These are phyloP conservation scores for Serranus cabrilla DNA, from an alignment of 2,797 vertebrate species.

Conservation along the genomic window DNA sequence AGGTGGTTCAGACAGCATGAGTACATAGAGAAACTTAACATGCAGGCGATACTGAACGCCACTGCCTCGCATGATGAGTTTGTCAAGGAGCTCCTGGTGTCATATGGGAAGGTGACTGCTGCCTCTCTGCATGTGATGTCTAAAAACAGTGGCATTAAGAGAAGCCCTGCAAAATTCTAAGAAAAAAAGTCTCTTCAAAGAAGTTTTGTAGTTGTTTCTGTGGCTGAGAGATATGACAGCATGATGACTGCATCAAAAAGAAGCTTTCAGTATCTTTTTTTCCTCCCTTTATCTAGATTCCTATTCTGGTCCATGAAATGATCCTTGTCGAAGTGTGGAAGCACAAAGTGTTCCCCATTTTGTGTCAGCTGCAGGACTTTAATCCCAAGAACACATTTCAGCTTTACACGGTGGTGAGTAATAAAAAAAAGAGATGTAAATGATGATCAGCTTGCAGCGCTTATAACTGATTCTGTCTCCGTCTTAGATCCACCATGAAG, in stretches of 20 bases:
- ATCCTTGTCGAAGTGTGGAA: conserved; percentile 96
- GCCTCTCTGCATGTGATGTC: neutral
- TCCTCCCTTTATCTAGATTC: conserved; percentile 81
- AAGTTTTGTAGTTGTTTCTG: neutral
- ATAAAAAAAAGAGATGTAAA: neutral
- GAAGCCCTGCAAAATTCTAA: neutral
- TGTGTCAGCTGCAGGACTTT: conserved; percentile 94
- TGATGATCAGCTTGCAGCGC: neutral
- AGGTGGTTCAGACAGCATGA: conserved; percentile 97
- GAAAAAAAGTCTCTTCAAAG: neutral
- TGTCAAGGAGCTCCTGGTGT: conserved; percentile 92
- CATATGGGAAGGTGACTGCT: conserved; percentile 88
- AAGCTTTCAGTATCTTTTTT: neutral
- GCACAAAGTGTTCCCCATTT: conserved; percentile 92
- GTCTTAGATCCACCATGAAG: conserved; percentile 93
- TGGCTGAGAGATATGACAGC: neutral
- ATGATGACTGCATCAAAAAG: neutral
- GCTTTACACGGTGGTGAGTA: conserved; percentile 95
- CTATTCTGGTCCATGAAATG: conserved; percentile 90
- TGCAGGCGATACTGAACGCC: conserved; percentile 93
- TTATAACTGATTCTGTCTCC: conserved; percentile 15
- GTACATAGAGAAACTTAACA: conserved; percentile 94
- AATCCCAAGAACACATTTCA: conserved; percentile 92
- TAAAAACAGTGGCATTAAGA: neutral
- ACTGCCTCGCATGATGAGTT: conserved; percentile 89